Base-by-base conservation (phyloP, 2,888 invertebrate species). In the Gastracanthus pulcherrimus region DNA sequence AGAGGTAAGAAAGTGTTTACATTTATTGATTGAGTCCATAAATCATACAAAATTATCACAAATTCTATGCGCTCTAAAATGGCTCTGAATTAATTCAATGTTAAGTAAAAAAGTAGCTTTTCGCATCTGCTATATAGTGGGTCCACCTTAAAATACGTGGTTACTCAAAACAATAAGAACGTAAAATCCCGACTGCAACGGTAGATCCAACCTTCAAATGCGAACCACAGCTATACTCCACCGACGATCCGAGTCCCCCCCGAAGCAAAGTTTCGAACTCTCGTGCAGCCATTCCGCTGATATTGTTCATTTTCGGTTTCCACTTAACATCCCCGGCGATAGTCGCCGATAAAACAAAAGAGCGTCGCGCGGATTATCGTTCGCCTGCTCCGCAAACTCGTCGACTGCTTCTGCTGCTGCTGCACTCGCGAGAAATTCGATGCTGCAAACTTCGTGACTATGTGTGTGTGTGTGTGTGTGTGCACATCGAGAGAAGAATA, bases 231-330 rank as follows among this genome's bases (percentile, higher is more conserved):
- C 26, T 48, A 55, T 38, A 66, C 55, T 60, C 31, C 34, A 60
- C 11, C 29, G 58, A 58, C 58, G 16, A 58, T 58, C 16, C 31
- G 16, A 45, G 13, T 3, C 9, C 45, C 45, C 16, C 3, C 3
- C 60, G 7, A 0, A 38, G 67, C 67, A 45, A 67, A 76, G 75
- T 76, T 76, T 51, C 23, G 34, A 64, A 36, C 23, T 19, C 36
- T 1, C 36, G 16, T 19, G 67, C 48, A 1, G 4, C 6, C 2
- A 9, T 13, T 45, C 45, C 60, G 11, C 66, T 31, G 55, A 72
- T 71, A 79, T 72, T 66, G 72, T 79, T 79, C 71, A 79, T 79
- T 72, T 79, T 79, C 66, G 72, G 79, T 79, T 79, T 78, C 71
- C 62, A 78, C 64, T 78, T 64, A 34, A 29, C 41, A 5, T n/a